Percentiles rank a stretch among this genome's conserved stretches.
Evolutionary conservation across 2,888 invertebrate genomes (phyloP).

Genomic region (Drosophila merina): DNA sequence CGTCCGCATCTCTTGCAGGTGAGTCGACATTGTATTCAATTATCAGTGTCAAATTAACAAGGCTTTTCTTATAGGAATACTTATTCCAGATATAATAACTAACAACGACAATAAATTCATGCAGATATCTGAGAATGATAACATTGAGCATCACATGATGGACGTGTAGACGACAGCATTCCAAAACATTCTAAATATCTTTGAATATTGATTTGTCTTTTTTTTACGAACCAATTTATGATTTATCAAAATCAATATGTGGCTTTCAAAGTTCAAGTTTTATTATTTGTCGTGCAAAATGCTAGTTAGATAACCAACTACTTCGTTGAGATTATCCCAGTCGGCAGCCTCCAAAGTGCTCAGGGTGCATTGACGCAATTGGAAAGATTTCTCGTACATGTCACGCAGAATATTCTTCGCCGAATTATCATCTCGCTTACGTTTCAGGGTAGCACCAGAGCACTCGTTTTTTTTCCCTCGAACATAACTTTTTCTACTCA

Average conservation of each 20-base stretch:
- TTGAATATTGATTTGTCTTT: no score
- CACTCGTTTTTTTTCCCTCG: constrained; percentile 35
- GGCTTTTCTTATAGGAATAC: constrained; percentile 42
- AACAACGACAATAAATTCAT: neutral
- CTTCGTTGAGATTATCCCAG: constrained; percentile 10
- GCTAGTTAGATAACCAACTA: constrained; percentile 27
- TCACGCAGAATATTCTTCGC: constrained; percentile 36
- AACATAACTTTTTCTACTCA: constrained; percentile 13
- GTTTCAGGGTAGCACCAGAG: constrained; percentile 31
- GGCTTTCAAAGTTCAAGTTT: neutral
- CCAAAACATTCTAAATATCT: neutral
- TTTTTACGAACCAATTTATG: no score
- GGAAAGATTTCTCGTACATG: constrained; percentile 21
- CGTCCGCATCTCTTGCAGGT: constrained; percentile 57
- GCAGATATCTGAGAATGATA: neutral
- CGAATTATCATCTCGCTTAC: constrained; percentile 30
- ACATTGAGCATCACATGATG: neutral
- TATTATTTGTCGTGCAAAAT: constrained; percentile 17
- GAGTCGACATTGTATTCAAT: neutral
- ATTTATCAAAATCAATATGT: neutral
- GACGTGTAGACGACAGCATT: neutral
- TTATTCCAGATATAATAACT: neutral
- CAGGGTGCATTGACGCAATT: constrained; percentile 10
- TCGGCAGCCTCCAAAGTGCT: constrained; percentile 28
- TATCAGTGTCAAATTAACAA: constrained; percentile 6